Evolutionary conservation across 2,797 vertebrate species (phyloP).

Genomic region (Catostomus latipinnis): DNA sequence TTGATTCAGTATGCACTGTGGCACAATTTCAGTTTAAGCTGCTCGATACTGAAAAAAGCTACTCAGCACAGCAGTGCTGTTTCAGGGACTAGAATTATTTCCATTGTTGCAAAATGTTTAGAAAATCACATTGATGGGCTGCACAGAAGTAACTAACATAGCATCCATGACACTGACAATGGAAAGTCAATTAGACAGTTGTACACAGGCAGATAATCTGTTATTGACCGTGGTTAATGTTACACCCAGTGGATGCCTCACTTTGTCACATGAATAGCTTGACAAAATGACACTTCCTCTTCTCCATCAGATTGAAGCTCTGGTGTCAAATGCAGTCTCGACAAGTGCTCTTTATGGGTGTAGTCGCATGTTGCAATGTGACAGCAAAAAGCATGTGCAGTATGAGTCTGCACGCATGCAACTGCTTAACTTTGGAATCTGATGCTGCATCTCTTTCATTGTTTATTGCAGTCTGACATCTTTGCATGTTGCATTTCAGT

Average conservation of each 20-base stretch:
- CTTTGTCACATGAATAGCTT: constrained; percentile 63
- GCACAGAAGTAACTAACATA: background rate
- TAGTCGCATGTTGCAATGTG: constrained; percentile 1
- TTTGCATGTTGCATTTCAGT: constrained; percentile 35
- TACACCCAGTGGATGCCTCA: constrained; percentile 41
- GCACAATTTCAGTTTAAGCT: background rate
- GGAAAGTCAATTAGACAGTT: constrained; percentile 17
- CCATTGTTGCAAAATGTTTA: background rate
- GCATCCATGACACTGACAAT: constrained; percentile 10
- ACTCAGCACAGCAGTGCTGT: background rate
- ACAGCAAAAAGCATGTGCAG: background rate
- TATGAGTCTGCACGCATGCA: background rate
- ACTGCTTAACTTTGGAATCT: constrained; percentile 10
- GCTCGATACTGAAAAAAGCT: background rate
- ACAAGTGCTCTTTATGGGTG: constrained; percentile 2
- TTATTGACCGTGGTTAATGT: constrained; percentile 37
- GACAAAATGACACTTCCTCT: constrained; percentile 60
- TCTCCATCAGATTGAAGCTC: constrained; percentile 44
- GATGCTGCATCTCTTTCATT: background rate
- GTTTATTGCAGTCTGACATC: constrained; percentile 8
- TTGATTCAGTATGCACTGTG: background rate
- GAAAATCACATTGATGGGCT: background rate
- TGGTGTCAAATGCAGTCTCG: constrained; percentile 36
- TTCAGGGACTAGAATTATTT: background rate
- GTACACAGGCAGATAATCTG: constrained; percentile 4